A percentile compares a stretch with the other conserved stretches of the same genome.
These are phyloP conservation scores for Plebejus anna DNA, from an alignment of 2,888 invertebrate genomes.

Conservation along the genomic window DNA sequence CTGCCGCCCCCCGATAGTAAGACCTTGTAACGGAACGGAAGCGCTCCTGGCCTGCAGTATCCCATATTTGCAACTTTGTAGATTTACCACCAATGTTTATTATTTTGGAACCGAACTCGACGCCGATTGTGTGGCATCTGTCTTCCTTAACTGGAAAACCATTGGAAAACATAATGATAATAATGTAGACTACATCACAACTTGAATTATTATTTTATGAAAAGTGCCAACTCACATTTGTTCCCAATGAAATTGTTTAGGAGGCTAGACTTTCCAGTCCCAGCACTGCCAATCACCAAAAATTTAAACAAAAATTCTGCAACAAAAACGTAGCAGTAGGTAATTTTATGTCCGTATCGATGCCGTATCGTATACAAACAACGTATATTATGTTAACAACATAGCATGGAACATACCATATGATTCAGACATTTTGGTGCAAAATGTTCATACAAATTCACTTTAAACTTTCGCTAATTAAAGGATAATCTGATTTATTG, in stretches of 20 bases:
- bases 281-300: conserved; percentile 91
- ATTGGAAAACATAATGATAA: conserved; percentile 67
- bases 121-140: conserved; percentile 91
- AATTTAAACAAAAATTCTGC: conserved; percentile 92
- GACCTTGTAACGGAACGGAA: conserved; percentile 95
- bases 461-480: background rate
- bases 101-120: conserved; percentile 93
- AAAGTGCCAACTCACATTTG: conserved; percentile 83
- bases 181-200: background rate
- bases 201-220: background rate
- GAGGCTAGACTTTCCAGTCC: conserved; percentile 90
- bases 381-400: conserved; percentile 14
- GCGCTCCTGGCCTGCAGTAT: conserved; percentile 98
- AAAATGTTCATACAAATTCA: background rate
- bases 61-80: conserved; percentile 91
- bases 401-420: conserved; percentile 37
- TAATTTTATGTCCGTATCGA: background rate
- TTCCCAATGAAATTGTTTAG: conserved; percentile 91
- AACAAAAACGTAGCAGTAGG: conserved; percentile 43
- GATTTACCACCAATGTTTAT: conserved; percentile 90
- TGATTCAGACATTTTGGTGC: conserved; percentile 39
- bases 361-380: background rate
- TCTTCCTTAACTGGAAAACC: conserved; percentile 85
- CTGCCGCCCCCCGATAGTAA: conserved; percentile 93
- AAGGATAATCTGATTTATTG: background rate